phyloP scores from a whole-genome alignment of 1,140 invertebrate genomes.

The Theocolax elegans region DNA sequence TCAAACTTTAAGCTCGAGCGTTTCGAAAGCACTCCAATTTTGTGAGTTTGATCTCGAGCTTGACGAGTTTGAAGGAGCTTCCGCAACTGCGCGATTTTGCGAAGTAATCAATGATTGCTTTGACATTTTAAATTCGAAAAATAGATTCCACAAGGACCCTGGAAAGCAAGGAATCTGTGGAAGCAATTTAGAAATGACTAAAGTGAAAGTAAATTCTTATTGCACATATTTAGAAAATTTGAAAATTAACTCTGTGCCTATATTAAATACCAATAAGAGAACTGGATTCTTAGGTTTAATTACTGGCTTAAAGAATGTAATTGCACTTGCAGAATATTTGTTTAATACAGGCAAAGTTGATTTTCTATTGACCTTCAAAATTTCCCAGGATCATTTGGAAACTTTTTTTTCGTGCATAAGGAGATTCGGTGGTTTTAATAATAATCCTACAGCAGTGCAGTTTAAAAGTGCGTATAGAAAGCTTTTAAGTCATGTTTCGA shows the following conservation, averaged over 20 bases:
- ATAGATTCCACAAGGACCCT: neutral
- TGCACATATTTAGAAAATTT: neutral
- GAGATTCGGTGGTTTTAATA: neutral
- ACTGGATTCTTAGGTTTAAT: conserved; percentile 15
- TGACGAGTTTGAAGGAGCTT: neutral
- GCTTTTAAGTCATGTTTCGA: neutral
- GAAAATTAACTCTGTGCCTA: neutral
- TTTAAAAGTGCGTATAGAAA: conserved; percentile 19
- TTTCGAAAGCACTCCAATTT: conserved; percentile 21
- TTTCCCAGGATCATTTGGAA: conserved; percentile 16
- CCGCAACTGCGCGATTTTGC: neutral
- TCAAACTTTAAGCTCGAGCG: conserved; percentile 40
- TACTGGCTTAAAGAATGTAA: neutral
- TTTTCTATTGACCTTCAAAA: conserved; percentile 11
- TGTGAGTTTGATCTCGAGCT: neutral
- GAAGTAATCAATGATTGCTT: neutral
- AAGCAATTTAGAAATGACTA: neutral
- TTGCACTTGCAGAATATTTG: neutral
- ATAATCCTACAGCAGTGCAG: neutral
- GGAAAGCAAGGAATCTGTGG: neutral
- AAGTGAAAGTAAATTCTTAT: neutral
- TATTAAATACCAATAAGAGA: neutral
- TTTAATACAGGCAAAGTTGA: neutral
- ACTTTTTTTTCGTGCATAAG: conserved; percentile 14
- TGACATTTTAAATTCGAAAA: conserved; percentile 13